Conservation (phyloP, 2,888 invertebrate species). For the Hydraecia micacea region DNA sequence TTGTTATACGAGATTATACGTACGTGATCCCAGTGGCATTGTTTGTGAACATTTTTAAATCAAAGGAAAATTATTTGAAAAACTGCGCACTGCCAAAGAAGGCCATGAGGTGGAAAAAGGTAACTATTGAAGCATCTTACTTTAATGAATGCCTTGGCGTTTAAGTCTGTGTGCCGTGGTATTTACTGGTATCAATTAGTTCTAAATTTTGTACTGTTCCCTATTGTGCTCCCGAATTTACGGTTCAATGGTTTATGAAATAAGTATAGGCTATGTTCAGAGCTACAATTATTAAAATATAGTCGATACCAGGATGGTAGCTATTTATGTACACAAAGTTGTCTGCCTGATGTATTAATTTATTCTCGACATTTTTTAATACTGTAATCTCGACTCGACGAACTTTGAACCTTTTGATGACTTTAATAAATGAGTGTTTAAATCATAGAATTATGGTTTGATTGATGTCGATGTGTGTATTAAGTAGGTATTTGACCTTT, state of each 20-base stretch:
- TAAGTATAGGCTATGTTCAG: background rate
- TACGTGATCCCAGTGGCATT: constrained; percentile 60
- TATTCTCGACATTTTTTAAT: constrained; percentile 8
- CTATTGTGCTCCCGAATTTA: background rate
- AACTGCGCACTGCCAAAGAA: constrained; percentile 31
- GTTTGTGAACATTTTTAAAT: constrained; percentile 51
- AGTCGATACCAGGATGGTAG: background rate
- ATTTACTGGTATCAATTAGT: constrained; percentile 9
- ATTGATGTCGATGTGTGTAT: background rate
- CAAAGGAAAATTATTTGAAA: constrained; percentile 56
- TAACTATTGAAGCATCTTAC: constrained; percentile 36
- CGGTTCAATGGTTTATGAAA: constrained; percentile 18
- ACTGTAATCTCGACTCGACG: constrained; percentile 9
- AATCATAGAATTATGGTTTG: background rate
- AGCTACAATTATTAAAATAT: constrained; percentile 8
- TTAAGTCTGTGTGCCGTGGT: background rate
- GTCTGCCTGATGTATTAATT: background rate
- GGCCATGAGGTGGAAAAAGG: constrained; percentile 51
- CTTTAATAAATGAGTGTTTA: background rate
- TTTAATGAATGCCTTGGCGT: constrained; percentile 32
- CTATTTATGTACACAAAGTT: background rate
- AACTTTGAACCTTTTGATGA: constrained; percentile 12
- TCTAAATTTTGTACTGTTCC: background rate
- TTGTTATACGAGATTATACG: constrained; percentile 75
- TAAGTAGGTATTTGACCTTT: background rate